phyloP scores from a whole-genome alignment of 2,888 invertebrate genomes.

The Linnaemya vulpina region DNA sequence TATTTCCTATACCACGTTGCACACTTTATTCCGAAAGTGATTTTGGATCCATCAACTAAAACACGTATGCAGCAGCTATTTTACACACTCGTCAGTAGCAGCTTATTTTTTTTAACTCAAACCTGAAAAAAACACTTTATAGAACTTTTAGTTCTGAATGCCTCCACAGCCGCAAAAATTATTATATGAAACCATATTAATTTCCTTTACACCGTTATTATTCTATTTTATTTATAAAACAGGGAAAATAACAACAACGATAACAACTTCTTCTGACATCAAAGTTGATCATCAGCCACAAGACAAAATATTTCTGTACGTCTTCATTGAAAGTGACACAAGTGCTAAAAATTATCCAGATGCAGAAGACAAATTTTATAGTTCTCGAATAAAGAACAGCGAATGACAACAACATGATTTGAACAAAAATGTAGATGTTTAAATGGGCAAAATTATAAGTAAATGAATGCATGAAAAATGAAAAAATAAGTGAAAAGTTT shows the following conservation, averaged over 20 bases:
- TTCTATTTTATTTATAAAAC: constrained; percentile 7
- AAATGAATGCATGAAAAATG: not conserved
- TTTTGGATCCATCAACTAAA: too few relatives aligned
- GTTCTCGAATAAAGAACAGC: constrained; percentile 47
- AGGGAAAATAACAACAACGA: not conserved
- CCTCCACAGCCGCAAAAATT: not conserved
- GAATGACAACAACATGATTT: constrained; percentile 56
- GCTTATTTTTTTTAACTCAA: too few relatives aligned
- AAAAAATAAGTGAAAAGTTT: constrained; percentile 17
- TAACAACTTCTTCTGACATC: constrained; percentile 30
- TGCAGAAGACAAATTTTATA: constrained; percentile 68
- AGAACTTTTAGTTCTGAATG: not conserved
- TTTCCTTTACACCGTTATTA: constrained; percentile 6
- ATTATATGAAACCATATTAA: not conserved
- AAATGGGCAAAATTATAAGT: constrained; percentile 8
- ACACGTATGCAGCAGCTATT: too few relatives aligned
- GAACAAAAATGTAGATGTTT: constrained; percentile 53
- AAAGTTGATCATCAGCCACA: constrained; percentile 64
- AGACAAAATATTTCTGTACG: constrained; percentile 38
- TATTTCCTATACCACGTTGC: too few relatives aligned
- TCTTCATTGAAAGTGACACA: constrained; percentile 77
- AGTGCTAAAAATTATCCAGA: constrained; percentile 82
- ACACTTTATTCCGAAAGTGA: too few relatives aligned
- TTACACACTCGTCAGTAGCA: too few relatives aligned
- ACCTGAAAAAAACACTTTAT: too few relatives aligned